Evolutionary conservation across 2,797 vertebrate species (phyloP).

Genomic region (Gallinago nigripennis): DNA sequence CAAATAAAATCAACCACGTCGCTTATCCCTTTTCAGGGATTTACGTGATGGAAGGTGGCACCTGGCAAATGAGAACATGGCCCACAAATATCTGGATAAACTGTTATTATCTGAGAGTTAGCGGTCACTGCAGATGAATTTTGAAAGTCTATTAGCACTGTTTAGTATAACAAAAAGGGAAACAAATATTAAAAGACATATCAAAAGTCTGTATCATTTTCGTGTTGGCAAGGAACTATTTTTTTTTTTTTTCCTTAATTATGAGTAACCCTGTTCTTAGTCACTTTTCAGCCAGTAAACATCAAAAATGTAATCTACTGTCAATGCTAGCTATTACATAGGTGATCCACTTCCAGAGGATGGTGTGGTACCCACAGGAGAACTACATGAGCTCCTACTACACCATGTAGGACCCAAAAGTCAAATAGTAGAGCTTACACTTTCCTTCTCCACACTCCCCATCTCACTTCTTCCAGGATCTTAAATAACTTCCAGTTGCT

Average conservation of each 20-base stretch:
- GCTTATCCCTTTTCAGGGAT: neutral
- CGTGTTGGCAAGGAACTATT: neutral
- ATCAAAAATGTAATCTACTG: neutral
- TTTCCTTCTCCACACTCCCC: neutral
- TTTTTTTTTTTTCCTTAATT: neutral
- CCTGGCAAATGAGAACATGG: neutral
- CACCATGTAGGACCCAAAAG: neutral
- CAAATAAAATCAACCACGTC: neutral
- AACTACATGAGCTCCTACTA: neutral
- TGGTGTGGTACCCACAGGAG: neutral
- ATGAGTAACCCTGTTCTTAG: neutral
- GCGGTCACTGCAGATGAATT: neutral
- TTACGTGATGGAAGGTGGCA: neutral
- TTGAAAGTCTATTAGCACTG: neutral
- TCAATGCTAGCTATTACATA: neutral
- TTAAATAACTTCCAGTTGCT: neutral
- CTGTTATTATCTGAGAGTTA: neutral
- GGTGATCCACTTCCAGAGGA: neutral
- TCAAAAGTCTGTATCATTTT: neutral
- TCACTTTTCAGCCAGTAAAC: neutral
- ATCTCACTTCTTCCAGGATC: neutral
- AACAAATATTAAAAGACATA: neutral
- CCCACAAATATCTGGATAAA: neutral
- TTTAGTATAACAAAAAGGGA: neutral
- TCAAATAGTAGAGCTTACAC: neutral